A percentile compares a stretch with the other conserved stretches of the same genome.
Evolutionary conservation across 2,113 vertebrate genomes (phyloP).

Genomic region (Ifrita kowaldi): DNA sequence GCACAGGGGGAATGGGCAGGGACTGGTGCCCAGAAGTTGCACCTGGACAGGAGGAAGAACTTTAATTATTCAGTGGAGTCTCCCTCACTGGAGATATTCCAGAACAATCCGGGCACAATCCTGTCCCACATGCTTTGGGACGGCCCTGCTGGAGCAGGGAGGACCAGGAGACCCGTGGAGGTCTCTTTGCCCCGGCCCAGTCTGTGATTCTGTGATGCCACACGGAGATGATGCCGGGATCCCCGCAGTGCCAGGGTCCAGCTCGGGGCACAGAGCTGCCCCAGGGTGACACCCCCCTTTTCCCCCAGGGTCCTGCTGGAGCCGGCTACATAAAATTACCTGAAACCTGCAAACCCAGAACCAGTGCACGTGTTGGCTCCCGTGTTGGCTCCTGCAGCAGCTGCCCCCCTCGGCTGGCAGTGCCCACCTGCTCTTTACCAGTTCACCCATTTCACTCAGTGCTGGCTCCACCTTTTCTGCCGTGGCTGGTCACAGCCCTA

Average conservation of each 20-base stretch:
- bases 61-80: background rate
- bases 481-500: rapidly evolving
- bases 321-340: background rate
- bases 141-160: background rate
- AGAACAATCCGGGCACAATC: background rate
- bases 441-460: rapidly evolving
- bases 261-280: background rate
- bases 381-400: background rate
- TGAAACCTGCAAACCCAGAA: background rate
- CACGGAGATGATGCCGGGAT: rapidly evolving
- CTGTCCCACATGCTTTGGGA: background rate
- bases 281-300: background rate
- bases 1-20: background rate
- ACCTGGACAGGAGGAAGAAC: too few relatives aligned
- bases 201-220: background rate
- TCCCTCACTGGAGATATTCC: background rate
- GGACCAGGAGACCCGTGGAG: background rate
- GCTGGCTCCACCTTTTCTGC: too few relatives aligned
- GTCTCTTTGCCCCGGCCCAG: background rate
- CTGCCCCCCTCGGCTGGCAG: rapidly evolving
- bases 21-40: background rate
- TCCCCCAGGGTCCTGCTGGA: background rate
- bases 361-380: too few relatives aligned
- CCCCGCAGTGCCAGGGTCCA: too few relatives aligned
- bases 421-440: rapidly evolving